phyloP scores from a whole-genome alignment of 2,888 invertebrate genomes.

The Ormia ochracea region DNA sequence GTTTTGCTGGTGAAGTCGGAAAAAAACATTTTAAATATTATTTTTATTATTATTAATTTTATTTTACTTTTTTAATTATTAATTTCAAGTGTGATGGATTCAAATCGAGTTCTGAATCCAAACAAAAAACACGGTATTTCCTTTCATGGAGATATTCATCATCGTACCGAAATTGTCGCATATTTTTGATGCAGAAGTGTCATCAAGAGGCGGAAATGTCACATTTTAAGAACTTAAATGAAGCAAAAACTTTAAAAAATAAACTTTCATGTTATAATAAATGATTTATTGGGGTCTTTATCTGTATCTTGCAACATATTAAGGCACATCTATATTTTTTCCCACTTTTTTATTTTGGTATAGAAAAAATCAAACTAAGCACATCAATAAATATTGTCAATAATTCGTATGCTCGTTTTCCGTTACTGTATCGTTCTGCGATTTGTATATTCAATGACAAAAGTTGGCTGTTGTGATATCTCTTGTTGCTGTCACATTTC shows the following conservation, averaged over 20 bases:
- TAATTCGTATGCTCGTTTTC: conserved; percentile 52
- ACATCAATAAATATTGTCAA: conserved; percentile 54
- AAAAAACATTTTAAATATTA: too few species aligned
- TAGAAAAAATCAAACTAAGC: background rate
- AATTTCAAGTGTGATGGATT: too few species aligned
- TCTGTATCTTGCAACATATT: conserved; percentile 2
- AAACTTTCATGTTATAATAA: conserved; percentile 10
- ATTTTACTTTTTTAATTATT: too few species aligned
- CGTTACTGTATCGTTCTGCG: conserved; percentile 41
- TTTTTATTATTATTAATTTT: too few species aligned
- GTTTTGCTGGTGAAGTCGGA: too few species aligned
- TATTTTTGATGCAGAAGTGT: background rate
- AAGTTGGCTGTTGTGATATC: conserved; percentile 27
- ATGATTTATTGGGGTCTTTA: background rate
- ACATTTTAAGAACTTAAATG: too few species aligned
- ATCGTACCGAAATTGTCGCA: background rate
- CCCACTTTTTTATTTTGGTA: background rate
- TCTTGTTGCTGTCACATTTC: conserved; percentile 33
- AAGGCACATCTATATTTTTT: background rate
- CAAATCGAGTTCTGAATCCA: too few species aligned
- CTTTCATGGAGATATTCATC: background rate
- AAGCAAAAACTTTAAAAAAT: background rate
- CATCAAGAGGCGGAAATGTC: conserved; percentile 43
- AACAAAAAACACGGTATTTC: too few species aligned
- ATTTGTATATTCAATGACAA: conserved; percentile 56